Evolutionary conservation across 2,113 vertebrate genomes (phyloP), one percentile per base, ranked within the genome.

Genomic region (Trogon melanurus): DNA sequence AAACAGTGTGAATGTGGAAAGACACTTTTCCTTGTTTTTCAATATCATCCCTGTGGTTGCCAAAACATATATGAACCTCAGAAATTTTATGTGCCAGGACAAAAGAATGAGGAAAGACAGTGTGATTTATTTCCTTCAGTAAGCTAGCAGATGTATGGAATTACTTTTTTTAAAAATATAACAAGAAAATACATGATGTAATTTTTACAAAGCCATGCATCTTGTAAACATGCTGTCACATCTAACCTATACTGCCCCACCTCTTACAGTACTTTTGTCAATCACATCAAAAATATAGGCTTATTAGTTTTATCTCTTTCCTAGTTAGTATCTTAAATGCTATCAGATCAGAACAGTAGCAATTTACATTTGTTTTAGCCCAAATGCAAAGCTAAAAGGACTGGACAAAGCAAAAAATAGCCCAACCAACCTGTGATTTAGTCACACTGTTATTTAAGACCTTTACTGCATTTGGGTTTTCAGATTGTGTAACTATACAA

Each of bases 391-490:
- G 7, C 26, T 27, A 6, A 26, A 76, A 78, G 11, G 50, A 32
- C 25, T 1, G 2, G 26, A 48, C n/a, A 36, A 50, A 53, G 0
- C 1, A 15, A 71, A 64, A 32, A 16, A 16, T 15, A 60, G 1
- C 3, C 5, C 41, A 41, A 41, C 41, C 41, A 41, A 41, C 41
- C 18, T 45, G 5, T 85, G 60, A 85, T 16, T 1, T 60, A 3
- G 23, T 32, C 4, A 14, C 7, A 21, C 48, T 32, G 9, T 51
- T 69, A 23, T 21, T 34, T 20, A 78, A 65, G 57, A 41, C 3
- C 18, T 75, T 75, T 61, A 17, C 20, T 72, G 11, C 15, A 30
- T 65, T 70, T 57, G 16, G 6, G 7, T 57, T 87, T 79, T 53
- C 30, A 32, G 11, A 53, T 94, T 74, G 11, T 19, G 41, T 26